Evolutionary conservation across 2,888 invertebrate species (phyloP).

Genomic region (Drosophila eohydei): DNA sequence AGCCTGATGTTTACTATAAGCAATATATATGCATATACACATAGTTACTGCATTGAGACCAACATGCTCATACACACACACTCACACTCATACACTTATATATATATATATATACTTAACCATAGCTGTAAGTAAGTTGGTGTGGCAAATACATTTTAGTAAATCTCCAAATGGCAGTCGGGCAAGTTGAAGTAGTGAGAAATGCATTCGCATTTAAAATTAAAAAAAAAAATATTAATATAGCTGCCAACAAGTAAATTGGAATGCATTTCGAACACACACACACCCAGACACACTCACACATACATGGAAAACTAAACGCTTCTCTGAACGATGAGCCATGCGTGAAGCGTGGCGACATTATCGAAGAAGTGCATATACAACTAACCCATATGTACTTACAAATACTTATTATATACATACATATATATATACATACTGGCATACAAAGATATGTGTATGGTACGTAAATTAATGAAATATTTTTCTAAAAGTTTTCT

Average conservation of each 20-base stretch:
- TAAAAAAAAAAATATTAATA: conserved; percentile 25
- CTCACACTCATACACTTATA: conserved; percentile 19
- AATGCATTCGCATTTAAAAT: conserved; percentile 11
- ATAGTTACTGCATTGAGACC: conserved; percentile 70
- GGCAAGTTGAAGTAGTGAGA: conserved; percentile 11
- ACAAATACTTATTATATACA: conserved; percentile 18
- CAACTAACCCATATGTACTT: conserved; percentile 24
- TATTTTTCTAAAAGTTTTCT: conserved; percentile 76
- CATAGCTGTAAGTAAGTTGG: conserved; percentile 68
- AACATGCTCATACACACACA: conserved; percentile 55
- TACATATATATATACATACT: conserved; percentile 23
- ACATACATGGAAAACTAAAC: conserved; percentile 72
- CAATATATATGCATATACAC: conserved; percentile 76
- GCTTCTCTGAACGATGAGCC: conserved; percentile 63
- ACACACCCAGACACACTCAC: conserved; percentile 4
- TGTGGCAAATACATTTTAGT: conserved; percentile 73
- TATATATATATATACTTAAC: conserved; percentile 41
- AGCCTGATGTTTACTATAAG: conserved; percentile 83
- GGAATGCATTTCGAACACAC: conserved; percentile 36
- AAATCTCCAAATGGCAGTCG: conserved; percentile 25
- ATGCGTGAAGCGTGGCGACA: conserved; percentile 32
- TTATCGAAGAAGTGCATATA: conserved; percentile 31
- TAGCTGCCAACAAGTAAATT: conserved; percentile 48
- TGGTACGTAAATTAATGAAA: conserved; percentile 53
- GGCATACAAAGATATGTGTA: conserved; percentile 19